Conservation (phyloP, 2,797 vertebrate species). For the Falco berigora region DNA sequence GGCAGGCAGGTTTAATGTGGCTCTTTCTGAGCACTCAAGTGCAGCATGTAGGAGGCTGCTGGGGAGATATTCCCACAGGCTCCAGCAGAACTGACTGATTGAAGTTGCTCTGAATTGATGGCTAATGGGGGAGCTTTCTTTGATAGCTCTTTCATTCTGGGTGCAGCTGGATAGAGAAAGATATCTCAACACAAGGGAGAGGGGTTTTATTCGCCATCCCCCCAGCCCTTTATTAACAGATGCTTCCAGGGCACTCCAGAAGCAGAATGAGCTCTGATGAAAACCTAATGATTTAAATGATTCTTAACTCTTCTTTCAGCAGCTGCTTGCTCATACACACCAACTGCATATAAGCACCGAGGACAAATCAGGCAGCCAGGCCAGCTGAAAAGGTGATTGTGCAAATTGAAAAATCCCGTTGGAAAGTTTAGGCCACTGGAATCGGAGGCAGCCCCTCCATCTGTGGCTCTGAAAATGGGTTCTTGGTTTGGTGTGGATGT, state of each 20-base stretch:
- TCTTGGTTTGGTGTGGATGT: background rate
- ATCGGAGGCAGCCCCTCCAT: background rate
- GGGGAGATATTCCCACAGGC: conserved; percentile 62
- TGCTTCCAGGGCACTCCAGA: conserved; percentile 58
- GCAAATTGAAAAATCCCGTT: background rate
- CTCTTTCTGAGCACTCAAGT: conserved; percentile 60
- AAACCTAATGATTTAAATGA: conserved; percentile 49
- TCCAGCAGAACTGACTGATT: conserved; percentile 65
- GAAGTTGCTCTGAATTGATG: conserved; percentile 68
- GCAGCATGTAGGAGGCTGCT: conserved; percentile 64
- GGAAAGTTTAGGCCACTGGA: background rate
- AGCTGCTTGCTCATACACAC: background rate
- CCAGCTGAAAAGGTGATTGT: background rate
- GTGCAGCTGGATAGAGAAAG: conserved; percentile 50
- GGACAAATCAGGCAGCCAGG: background rate
- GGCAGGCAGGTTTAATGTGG: conserved; percentile 66
- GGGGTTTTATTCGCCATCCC: background rate
- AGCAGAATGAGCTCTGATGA: conserved; percentile 45
- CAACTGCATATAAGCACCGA: background rate
- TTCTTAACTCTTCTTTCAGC: conserved; percentile 38
- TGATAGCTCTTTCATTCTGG: conserved; percentile 64
- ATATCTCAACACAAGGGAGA: conserved; percentile 19
- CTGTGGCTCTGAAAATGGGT: background rate
- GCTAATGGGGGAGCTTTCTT: conserved; percentile 56
- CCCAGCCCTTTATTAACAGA: conserved; percentile 48